A percentile compares a stretch with the other conserved stretches of the same genome.
Evolutionary conservation across 1,140 invertebrate species (phyloP).

Genomic region (Dendroctonus valens): DNA sequence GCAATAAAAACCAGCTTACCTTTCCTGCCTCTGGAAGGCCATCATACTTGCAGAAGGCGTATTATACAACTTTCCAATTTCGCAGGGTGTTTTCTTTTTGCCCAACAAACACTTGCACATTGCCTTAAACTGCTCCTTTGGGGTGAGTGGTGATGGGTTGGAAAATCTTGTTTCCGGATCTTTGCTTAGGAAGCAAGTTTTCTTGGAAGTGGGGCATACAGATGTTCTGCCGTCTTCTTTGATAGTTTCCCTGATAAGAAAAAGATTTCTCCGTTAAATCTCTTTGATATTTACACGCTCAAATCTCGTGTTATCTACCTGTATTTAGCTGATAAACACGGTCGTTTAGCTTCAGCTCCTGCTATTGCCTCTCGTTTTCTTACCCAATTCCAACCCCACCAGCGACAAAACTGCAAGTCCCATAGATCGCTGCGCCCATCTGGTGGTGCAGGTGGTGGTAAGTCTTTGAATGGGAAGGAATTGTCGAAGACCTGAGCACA

Average conservation of each 20-base stretch:
- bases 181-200: neutral
- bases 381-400: conserved; percentile 37
- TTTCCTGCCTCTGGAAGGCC: neutral
- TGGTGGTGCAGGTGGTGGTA: conserved; percentile 16
- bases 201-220: neutral
- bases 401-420: conserved; percentile 36
- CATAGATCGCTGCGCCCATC: conserved; percentile 18
- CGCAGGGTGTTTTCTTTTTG: conserved; percentile 7
- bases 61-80: conserved; percentile 14
- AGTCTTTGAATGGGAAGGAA: conserved; percentile 12
- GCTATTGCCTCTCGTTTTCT: conserved; percentile 14
- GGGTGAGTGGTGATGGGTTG: neutral
- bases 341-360: neutral
- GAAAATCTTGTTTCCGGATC: too few relatives aligned
- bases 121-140: conserved; percentile 17
- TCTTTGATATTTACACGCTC: neutral
- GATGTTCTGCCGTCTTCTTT: neutral
- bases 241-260: neutral
- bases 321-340: neutral
- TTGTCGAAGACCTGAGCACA: conserved; percentile 2
- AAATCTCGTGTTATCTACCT: neutral
- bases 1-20: neutral
- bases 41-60: conserved; percentile 16
- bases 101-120: conserved; percentile 23
- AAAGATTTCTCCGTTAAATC: neutral